A percentile compares a stretch with the other conserved stretches of the same genome.
Evolutionary conservation across 2,113 vertebrate genomes (phyloP).

Genomic region (Burhinus bistriatus): DNA sequence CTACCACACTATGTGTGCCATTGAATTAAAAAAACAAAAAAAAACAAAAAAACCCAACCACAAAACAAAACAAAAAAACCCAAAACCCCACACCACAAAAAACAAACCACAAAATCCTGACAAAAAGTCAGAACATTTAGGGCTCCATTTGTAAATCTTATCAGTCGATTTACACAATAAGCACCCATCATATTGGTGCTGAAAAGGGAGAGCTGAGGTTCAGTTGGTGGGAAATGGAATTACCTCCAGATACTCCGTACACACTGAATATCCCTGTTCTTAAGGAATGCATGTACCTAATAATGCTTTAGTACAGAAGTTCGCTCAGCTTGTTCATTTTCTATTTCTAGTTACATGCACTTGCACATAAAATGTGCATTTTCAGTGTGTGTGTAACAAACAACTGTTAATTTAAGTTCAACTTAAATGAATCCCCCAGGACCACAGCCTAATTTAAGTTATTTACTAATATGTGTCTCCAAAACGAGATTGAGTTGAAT

Average conservation of each 20-base stretch:
- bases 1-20: slow-evolving; percentile 50
- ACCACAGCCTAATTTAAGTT: neutral
- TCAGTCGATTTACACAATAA: slow-evolving; percentile 50
- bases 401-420: slow-evolving; percentile 3
- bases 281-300: neutral
- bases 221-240: slow-evolving; percentile 40
- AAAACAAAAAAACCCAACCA: neutral
- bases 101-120: neutral
- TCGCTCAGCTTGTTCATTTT: slow-evolving; percentile 18
- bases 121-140: slow-evolving; percentile 65
- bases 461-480: neutral
- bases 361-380: slow-evolving; percentile 22
- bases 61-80: neutral
- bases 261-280: neutral
- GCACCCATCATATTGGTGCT: neutral
- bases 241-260: neutral
- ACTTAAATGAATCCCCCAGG: neutral
- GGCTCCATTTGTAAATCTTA: slow-evolving; percentile 47
- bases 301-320: neutral
- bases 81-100: too few species aligned
- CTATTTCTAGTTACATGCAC: slow-evolving; percentile 11
- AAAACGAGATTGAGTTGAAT: neutral
- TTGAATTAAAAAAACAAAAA: slow-evolving; percentile 68
- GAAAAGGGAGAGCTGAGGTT: slow-evolving; percentile 48
- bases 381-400: slow-evolving; percentile 11